These are phyloP conservation scores for Phataginus tetradactyla DNA, from an alignment of 2,797 vertebrate genomes.

Conservation along the genomic window DNA sequence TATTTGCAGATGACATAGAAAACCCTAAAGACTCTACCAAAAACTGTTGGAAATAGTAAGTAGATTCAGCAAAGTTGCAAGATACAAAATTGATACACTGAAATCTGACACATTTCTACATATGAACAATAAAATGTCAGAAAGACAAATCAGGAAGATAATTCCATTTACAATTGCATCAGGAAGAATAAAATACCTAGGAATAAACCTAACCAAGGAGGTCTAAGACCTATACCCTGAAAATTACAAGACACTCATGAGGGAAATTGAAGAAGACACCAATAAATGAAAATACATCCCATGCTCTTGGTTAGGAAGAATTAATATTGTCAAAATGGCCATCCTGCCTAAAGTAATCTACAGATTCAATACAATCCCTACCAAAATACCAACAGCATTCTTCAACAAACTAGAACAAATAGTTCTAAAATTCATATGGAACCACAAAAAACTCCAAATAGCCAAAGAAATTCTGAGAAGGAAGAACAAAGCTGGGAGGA, in stretches of 20 bases:
- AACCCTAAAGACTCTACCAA: too few species aligned
- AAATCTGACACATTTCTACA: neutral
- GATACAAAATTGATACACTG: neutral
- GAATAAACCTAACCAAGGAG: neutral
- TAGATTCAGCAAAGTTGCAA: neutral
- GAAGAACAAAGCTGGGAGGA: neutral
- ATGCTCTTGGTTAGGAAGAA: neutral
- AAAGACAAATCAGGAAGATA: neutral
- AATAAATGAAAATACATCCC: neutral
- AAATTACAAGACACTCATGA: neutral
- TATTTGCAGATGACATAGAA: neutral
- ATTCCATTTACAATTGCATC: neutral
- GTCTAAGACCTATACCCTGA: neutral
- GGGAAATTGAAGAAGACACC: too few species aligned
- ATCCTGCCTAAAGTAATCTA: neutral
- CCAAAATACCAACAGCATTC: neutral
- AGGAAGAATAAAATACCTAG: neutral
- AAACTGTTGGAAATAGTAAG: neutral
- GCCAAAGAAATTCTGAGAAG: neutral
- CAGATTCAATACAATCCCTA: neutral
- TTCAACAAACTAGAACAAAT: neutral
- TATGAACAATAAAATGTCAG: neutral
- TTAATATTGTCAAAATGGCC: neutral
- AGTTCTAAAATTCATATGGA: neutral
- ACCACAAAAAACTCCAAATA: neutral